Evolutionary conservation across 2,113 vertebrate genomes (phyloP).

Genomic region (Gavialis gangeticus): DNA sequence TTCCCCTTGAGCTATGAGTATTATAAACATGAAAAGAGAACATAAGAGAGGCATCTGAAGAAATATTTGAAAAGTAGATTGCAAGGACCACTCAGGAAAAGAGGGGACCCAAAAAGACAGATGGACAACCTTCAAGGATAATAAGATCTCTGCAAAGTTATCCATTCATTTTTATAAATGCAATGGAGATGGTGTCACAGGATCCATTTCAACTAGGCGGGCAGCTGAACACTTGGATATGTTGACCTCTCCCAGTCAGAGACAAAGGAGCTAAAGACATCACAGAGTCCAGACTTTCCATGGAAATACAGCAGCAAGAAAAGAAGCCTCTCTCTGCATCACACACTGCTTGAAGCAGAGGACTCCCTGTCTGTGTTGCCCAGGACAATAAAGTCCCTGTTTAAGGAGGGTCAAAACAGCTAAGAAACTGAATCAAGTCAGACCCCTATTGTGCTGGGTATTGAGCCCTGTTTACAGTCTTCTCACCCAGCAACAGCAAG

Average conservation of each 20-base stretch:
- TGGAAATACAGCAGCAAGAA: slow-evolving; percentile 69
- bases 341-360: slow-evolving; percentile 71
- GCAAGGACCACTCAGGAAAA: background rate
- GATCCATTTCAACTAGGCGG: slow-evolving; percentile 41
- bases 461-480: slow-evolving; percentile 42
- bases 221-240: slow-evolving; percentile 61
- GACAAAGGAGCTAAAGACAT: slow-evolving; percentile 78
- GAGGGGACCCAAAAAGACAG: background rate
- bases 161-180: background rate
- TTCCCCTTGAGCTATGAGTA: background rate
- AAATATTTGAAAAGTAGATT: background rate
- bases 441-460: slow-evolving; percentile 64
- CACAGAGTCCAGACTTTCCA: slow-evolving; percentile 65
- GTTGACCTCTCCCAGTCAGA: slow-evolving; percentile 61
- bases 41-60: background rate
- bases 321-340: slow-evolving; percentile 64
- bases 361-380: slow-evolving; percentile 65
- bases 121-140: background rate
- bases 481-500: slow-evolving; percentile 36
- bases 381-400: slow-evolving; percentile 82
- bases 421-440: slow-evolving; percentile 75
- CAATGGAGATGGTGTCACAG: background rate
- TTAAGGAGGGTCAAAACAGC: slow-evolving; percentile 71
- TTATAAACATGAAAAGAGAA: background rate
- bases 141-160: background rate